Evolutionary conservation across 2,113 vertebrate genomes (phyloP).

Genomic region (Pampusana beccarii): DNA sequence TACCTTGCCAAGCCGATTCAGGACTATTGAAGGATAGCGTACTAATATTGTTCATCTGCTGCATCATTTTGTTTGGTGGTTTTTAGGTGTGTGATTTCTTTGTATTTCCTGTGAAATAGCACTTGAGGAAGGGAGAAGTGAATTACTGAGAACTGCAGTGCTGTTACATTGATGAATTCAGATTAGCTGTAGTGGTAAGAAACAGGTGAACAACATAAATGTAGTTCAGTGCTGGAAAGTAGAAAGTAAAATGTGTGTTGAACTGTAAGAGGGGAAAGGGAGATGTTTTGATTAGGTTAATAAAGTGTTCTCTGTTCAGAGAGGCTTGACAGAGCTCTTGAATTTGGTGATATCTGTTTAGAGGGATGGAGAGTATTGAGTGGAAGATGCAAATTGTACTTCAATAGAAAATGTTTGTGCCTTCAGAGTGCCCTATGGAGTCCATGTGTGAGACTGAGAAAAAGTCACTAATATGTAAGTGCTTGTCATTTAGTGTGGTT

Average conservation of each 20-base stretch:
- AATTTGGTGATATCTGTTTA: not conserved
- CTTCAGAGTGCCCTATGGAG: not conserved
- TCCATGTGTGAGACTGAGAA: not conserved
- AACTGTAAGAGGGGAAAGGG: not conserved
- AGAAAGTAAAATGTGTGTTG: not conserved
- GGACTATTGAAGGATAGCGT: not conserved
- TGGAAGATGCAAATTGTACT: not conserved
- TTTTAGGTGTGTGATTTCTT: not conserved
- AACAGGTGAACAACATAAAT: not conserved
- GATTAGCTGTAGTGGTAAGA: not conserved
- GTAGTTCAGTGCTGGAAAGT: not conserved
- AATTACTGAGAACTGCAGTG: not conserved
- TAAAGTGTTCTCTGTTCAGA: not conserved
- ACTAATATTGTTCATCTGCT: not conserved
- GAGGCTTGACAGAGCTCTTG: not conserved
- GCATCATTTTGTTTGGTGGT: not conserved
- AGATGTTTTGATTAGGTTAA: not conserved
- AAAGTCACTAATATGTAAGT: not conserved
- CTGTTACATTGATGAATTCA: not conserved
- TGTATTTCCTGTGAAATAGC: not conserved
- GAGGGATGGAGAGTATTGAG: not conserved
- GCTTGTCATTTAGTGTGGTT: not conserved
- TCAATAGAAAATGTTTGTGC: not conserved
- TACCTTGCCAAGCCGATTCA: not conserved
- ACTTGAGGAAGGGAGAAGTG: not conserved